A percentile compares a stretch with the other conserved stretches of the same genome.
Conservation (phyloP, 35 echinoderm and acorn worm species). For the Apostichopus parvimensis region DNA sequence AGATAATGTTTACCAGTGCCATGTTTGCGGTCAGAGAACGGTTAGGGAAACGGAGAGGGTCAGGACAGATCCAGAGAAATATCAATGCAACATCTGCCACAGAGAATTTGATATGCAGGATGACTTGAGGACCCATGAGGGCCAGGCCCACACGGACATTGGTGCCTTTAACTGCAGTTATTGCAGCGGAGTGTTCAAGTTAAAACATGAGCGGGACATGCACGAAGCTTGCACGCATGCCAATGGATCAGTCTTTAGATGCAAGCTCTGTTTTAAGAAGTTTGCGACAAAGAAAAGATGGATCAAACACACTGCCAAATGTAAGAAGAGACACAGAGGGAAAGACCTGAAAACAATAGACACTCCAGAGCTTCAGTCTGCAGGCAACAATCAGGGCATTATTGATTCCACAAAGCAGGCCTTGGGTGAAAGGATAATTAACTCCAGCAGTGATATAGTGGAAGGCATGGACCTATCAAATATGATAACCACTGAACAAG, state of each 20-base stretch:
- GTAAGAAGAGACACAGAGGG: background rate
- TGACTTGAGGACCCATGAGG: background rate
- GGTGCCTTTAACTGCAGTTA: conserved; percentile 21
- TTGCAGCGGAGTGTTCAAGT: conserved; percentile 23
- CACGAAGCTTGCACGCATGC: conserved; percentile 42
- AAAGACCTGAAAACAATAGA: background rate
- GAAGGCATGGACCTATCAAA: conserved; percentile 5
- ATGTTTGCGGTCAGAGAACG: background rate
- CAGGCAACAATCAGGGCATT: background rate
- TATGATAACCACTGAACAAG: background rate
- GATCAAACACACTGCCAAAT: conserved; percentile 17
- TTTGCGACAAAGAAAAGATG: background rate
- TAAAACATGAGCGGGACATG: conserved; percentile 15
- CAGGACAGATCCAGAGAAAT: background rate
- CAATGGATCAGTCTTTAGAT: background rate
- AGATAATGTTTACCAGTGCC: background rate
- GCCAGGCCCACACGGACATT: background rate
- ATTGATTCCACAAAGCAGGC: background rate
- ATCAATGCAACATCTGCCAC: background rate
- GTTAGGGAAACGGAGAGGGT: background rate
- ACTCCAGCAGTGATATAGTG: conserved; percentile 16
- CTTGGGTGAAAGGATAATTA: background rate
- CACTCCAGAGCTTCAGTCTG: background rate
- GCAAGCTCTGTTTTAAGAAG: conserved; percentile 42
- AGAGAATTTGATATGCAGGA: conserved; percentile 18